phyloP scores from a whole-genome alignment of 2,888 invertebrate genomes.

The Zootermopsis nevadensis region DNA sequence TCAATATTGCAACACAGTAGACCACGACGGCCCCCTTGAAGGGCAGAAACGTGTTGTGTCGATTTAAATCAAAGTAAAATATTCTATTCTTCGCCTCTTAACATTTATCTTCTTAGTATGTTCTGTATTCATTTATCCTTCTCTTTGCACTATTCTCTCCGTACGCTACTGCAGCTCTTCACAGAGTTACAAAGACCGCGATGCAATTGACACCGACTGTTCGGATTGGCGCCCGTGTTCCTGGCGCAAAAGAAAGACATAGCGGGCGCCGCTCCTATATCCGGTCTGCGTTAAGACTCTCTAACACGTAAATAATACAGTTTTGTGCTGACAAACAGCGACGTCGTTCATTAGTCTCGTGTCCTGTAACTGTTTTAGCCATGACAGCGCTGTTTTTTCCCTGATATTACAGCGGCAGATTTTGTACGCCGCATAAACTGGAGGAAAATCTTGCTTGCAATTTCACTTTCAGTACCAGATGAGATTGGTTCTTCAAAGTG shows the following conservation, averaged over 20 bases:
- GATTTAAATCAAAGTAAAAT: too few species aligned
- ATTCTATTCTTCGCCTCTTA: too few species aligned
- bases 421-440: neutral
- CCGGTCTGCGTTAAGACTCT: neutral
- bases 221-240: too few species aligned
- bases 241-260: neutral
- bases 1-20: too few species aligned
- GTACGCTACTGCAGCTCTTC: too few species aligned
- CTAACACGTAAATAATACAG: slow-evolving; percentile 17
- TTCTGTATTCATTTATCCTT: too few species aligned
- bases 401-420: neutral
- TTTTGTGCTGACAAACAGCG: neutral
- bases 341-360: neutral
- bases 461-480: neutral
- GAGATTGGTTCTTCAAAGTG: slow-evolving; percentile 19
- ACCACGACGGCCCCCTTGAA: too few species aligned
- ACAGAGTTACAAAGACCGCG: too few species aligned
- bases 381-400: neutral
- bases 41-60: too few species aligned
- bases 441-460: neutral
- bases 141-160: too few species aligned
- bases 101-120: too few species aligned
- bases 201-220: too few species aligned
- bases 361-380: neutral
- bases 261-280: neutral